phyloP scores from a whole-genome alignment of 1,140 invertebrate genomes.

The Catajapyx aquilonaris region DNA sequence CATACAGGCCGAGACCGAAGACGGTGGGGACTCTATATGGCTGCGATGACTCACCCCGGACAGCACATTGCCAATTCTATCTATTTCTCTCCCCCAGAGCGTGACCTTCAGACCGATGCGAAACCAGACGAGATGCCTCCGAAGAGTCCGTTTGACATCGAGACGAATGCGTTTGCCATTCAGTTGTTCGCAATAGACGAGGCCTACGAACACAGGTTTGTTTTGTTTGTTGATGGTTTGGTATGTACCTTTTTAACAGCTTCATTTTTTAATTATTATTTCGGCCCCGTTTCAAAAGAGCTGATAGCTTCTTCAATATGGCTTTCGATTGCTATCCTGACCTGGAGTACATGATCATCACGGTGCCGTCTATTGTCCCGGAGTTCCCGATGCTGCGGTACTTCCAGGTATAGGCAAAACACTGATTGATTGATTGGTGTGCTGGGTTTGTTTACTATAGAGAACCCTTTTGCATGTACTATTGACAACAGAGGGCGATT shows the following conservation, averaged over 20 bases:
- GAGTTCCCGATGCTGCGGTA: constrained; percentile 34
- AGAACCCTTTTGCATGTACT: too few species aligned
- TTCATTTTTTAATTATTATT: too few species aligned
- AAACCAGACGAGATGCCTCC: too few species aligned
- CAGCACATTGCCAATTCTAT: neutral
- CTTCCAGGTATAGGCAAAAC: constrained; percentile 43
- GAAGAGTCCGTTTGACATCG: too few species aligned
- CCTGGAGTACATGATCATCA: constrained; percentile 38
- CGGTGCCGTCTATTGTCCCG: constrained; percentile 32
- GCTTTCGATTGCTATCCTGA: constrained; percentile 42
- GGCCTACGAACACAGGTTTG: constrained; percentile 30
- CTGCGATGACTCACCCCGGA: neutral
- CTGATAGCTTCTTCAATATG: constrained; percentile 32
- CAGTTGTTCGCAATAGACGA: constrained; percentile 39
- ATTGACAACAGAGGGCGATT: too few species aligned
- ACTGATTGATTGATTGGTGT: too few species aligned
- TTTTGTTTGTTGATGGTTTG: too few species aligned
- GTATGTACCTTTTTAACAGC: too few species aligned
- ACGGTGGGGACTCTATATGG: neutral
- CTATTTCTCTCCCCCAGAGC: neutral
- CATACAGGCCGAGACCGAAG: neutral
- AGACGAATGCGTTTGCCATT: constrained; percentile 34
- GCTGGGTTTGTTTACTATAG: too few species aligned
- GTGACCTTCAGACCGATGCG: too few species aligned
- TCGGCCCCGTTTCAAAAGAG: constrained; percentile 18